Conservation (phyloP, 2,113 vertebrate genomes). For the Toxotes chatareus region DNA sequence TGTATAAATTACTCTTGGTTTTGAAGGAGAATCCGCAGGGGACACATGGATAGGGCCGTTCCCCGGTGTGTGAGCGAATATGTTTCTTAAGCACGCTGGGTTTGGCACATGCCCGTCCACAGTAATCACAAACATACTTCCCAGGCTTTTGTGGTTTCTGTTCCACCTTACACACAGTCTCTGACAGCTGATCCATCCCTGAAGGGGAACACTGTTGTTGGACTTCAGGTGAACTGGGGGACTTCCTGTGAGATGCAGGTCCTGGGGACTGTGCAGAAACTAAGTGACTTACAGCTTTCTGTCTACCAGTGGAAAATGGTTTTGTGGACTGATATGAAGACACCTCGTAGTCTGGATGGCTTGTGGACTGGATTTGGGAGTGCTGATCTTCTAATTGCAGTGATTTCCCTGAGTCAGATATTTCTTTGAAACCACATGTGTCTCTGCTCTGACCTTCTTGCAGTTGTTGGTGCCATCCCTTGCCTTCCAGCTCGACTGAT, state of each 20-base stretch:
- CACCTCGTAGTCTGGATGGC: constrained; percentile 73
- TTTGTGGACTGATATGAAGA: constrained; percentile 66
- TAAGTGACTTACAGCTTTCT: constrained; percentile 85
- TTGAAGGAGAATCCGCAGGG: constrained; percentile 99
- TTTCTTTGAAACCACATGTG: constrained; percentile 82
- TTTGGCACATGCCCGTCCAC: constrained; percentile 98
- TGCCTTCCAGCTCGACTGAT: constrained; percentile 86
- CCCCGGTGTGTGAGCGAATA: constrained; percentile 97
- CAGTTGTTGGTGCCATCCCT: constrained; percentile 83
- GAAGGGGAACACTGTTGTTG: constrained; percentile 90
- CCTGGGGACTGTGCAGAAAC: constrained; percentile 86
- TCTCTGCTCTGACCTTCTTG: constrained; percentile 85
- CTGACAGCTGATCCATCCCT: constrained; percentile 87
- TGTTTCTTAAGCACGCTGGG: constrained; percentile 99
- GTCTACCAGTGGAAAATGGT: constrained; percentile 81
- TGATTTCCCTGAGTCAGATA: constrained; percentile 89
- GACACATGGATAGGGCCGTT: constrained; percentile 95
- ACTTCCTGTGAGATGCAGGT: constrained; percentile 88
- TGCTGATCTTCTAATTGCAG: constrained; percentile 84
- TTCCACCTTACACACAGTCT: constrained; percentile 91
- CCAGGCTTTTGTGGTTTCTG: constrained; percentile 96
- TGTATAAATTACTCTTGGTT: constrained; percentile 99
- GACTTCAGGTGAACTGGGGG: constrained; percentile 86
- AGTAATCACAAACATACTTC: constrained; percentile 98
- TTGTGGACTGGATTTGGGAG: constrained; percentile 72